These are phyloP conservation scores for Globodera ellingtonae DNA, from an alignment of 1,140 invertebrate species.

Conservation along the genomic window DNA sequence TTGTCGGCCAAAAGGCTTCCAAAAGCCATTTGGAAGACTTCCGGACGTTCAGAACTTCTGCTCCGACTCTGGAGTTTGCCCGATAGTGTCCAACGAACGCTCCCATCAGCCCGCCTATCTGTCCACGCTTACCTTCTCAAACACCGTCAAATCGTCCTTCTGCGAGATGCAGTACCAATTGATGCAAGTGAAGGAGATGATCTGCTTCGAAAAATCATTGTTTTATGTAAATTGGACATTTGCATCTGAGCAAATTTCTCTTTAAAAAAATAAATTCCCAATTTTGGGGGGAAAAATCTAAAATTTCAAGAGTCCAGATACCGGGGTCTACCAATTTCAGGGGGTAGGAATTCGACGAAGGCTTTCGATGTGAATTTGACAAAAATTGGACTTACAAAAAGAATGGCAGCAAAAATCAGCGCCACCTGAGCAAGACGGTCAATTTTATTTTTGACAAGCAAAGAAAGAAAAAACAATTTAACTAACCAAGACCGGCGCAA, in stretches of 20 bases:
- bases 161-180: constrained; percentile 62
- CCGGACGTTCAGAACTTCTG: not conserved
- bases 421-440: constrained; percentile 39
- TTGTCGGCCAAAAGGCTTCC: too few species aligned
- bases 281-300: too few species aligned
- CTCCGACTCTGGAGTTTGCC: not conserved
- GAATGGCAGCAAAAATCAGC: constrained; percentile 48
- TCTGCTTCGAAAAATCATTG: not conserved
- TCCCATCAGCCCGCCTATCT: too few species aligned
- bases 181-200: constrained; percentile 58
- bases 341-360: too few species aligned
- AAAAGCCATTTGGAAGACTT: too few species aligned
- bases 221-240: too few species aligned
- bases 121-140: constrained; percentile 44
- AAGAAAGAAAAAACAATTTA: not conserved
- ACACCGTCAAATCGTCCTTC: constrained; percentile 60
- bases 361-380: too few species aligned
- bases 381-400: constrained; percentile 26
- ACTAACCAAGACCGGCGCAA: constrained; percentile 48
- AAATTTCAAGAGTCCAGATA: too few species aligned
- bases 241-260: constrained; percentile 1
- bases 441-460: not conserved
- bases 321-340: too few species aligned
- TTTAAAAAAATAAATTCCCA: too few species aligned
- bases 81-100: too few species aligned